These are phyloP conservation scores for Leucozona laternaria DNA, from an alignment of 2,888 invertebrate species.

Conservation along the genomic window DNA sequence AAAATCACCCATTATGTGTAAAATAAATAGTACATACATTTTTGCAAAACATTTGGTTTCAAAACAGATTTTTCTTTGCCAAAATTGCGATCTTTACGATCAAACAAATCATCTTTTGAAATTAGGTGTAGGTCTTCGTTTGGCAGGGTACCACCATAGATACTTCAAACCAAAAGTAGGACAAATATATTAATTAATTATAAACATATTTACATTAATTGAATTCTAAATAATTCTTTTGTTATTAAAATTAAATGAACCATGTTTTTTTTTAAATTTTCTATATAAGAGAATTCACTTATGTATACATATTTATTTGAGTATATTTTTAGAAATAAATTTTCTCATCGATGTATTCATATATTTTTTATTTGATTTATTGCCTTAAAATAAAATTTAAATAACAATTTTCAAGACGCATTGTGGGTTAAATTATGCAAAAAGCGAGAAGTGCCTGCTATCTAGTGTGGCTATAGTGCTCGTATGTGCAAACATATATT, in stretches of 20 bases:
- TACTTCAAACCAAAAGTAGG: constrained; percentile 48
- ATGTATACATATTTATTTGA: not conserved
- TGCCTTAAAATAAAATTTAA: not conserved
- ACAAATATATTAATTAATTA: constrained; percentile 52
- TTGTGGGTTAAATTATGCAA: constrained; percentile 51
- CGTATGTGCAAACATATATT: not conserved
- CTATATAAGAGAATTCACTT: not conserved
- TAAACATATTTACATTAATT: constrained; percentile 41
- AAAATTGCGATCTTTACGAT: constrained; percentile 20
- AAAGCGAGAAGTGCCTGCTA: not conserved
- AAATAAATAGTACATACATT: no score
- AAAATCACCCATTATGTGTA: no score
- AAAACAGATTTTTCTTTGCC: constrained; percentile 29
- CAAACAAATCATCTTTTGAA: constrained; percentile 25
- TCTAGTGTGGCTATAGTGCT: not conserved
- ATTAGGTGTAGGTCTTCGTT: constrained; percentile 61
- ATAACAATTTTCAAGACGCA: constrained; percentile 12
- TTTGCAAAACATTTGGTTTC: constrained; percentile 10
- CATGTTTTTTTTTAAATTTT: not conserved
- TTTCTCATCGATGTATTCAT: constrained; percentile 3
- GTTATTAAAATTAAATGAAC: constrained; percentile 31
- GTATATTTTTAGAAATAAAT: constrained; percentile 13
- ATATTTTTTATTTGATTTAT: constrained; percentile 10
- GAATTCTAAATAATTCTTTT: constrained; percentile 30
- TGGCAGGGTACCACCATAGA: constrained; percentile 27